Evolutionary conservation across 1,140 invertebrate genomes (phyloP).

Genomic region (Zaprionus davidi): DNA sequence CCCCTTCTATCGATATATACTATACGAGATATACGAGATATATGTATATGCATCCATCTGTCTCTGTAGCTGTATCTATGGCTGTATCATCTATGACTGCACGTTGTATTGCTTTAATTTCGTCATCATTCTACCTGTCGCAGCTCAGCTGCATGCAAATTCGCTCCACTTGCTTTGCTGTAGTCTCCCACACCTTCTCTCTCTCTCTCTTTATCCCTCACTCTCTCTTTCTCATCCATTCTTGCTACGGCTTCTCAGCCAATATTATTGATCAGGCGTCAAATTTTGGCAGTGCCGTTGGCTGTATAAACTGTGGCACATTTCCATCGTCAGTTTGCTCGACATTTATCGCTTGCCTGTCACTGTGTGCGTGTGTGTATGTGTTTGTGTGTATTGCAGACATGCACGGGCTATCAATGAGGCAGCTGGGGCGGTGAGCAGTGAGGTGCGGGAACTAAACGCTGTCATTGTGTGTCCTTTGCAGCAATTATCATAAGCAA

Average conservation of each 20-base stretch:
- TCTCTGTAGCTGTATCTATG: constrained; percentile 6
- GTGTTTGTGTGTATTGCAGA: constrained; percentile 8
- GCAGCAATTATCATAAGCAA: constrained; percentile 57
- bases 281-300: constrained; percentile 53
- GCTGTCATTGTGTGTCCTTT: constrained; percentile 35
- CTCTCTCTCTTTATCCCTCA: neutral
- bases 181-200: neutral
- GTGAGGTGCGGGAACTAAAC: constrained; percentile 7
- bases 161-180: constrained; percentile 23
- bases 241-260: constrained; percentile 35
- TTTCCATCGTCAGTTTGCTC: constrained; percentile 48
- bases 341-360: constrained; percentile 13
- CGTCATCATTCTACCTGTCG: constrained; percentile 61
- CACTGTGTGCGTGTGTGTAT: neutral
- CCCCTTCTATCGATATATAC: constrained; percentile 1
- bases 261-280: constrained; percentile 79
- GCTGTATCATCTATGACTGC: constrained; percentile 38
- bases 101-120: constrained; percentile 77
- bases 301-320: constrained; percentile 65
- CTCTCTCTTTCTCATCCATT: neutral
- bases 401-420: constrained; percentile 35
- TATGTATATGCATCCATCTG: constrained; percentile 11
- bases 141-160: constrained; percentile 67
- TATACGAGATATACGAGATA: neutral
- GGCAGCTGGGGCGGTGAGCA: neutral